phyloP scores from a whole-genome alignment of 2,113 vertebrate species.

The Suncus etruscus region DNA sequence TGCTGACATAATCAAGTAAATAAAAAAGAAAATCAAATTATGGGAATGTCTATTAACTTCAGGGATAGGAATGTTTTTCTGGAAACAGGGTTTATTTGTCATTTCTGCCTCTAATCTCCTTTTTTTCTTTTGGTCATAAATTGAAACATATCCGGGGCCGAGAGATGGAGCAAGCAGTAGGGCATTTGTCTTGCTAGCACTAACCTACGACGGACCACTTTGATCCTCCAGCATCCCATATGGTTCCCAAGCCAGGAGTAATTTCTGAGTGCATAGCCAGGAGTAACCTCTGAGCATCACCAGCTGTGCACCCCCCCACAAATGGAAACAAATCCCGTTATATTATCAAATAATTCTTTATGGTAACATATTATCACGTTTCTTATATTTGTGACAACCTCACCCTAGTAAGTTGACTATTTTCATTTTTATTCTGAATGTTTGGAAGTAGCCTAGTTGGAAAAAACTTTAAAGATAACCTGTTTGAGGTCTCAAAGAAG shows the following conservation, averaged over 20 bases:
- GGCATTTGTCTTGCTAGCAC: too few relatives aligned
- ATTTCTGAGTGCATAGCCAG: too few relatives aligned
- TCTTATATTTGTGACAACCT: conserved; percentile 59
- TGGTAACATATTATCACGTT: conserved; percentile 49
- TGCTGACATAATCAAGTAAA: neutral
- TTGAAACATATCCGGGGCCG: conserved; percentile 57
- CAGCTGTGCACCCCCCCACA: too few relatives aligned
- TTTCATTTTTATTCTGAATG: conserved; percentile 60
- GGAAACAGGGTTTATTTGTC: conserved; percentile 68
- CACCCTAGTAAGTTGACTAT: conserved; percentile 21
- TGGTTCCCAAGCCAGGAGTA: too few relatives aligned
- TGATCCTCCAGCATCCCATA: too few relatives aligned
- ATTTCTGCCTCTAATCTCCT: conserved; percentile 2
- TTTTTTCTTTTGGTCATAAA: conserved; percentile 8
- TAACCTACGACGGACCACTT: too few relatives aligned
- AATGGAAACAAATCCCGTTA: too few relatives aligned
- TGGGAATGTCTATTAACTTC: neutral
- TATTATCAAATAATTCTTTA: conserved; percentile 59
- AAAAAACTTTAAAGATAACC: conserved; percentile 15
- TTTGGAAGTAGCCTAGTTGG: conserved; percentile 41
- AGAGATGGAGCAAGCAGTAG: too few relatives aligned
- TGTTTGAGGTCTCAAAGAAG: conserved; percentile 3
- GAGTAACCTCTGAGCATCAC: too few relatives aligned
- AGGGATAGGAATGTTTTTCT: conserved; percentile 20
- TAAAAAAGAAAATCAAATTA: conserved; percentile 54